Evolutionary conservation across 2,888 invertebrate species (phyloP).

Genomic region (Aphidoletes aphidimyza): DNA sequence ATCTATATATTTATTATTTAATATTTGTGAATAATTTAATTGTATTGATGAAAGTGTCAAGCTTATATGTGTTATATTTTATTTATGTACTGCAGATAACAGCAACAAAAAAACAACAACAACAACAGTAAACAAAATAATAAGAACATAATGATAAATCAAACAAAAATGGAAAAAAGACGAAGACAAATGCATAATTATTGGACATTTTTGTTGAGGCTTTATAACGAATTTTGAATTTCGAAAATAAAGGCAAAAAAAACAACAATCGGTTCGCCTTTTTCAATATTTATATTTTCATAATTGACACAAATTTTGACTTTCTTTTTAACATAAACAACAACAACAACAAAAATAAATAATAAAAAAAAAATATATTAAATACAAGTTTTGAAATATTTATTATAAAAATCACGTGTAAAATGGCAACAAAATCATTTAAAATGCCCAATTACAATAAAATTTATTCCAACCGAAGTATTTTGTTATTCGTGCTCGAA

Average conservation of each 20-base stretch:
- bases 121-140: background rate
- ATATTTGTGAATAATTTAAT: slow-evolving; percentile 44
- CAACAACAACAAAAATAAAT: too few relatives aligned
- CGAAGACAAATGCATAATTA: background rate
- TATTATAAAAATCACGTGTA: slow-evolving; percentile 1
- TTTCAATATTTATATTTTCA: slow-evolving; percentile 24
- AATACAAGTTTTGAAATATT: slow-evolving; percentile 31
- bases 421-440: slow-evolving; percentile 23
- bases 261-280: background rate
- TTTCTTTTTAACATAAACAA: slow-evolving; percentile 6
- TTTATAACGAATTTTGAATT: background rate
- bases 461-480: background rate
- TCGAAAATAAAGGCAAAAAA: background rate
- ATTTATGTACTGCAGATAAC: background rate
- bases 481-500: background rate
- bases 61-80: slow-evolving; percentile 49
- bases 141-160: background rate
- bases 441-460: background rate
- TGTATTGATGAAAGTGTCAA: slow-evolving; percentile 40
- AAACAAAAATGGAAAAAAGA: background rate
- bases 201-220: background rate
- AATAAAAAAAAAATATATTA: too few relatives aligned
- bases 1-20: slow-evolving; percentile 44
- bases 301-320: background rate
- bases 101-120: background rate